These are phyloP conservation scores for Dipodomys spectabilis DNA, from an alignment of 2,113 vertebrate genomes.

Conservation along the genomic window DNA sequence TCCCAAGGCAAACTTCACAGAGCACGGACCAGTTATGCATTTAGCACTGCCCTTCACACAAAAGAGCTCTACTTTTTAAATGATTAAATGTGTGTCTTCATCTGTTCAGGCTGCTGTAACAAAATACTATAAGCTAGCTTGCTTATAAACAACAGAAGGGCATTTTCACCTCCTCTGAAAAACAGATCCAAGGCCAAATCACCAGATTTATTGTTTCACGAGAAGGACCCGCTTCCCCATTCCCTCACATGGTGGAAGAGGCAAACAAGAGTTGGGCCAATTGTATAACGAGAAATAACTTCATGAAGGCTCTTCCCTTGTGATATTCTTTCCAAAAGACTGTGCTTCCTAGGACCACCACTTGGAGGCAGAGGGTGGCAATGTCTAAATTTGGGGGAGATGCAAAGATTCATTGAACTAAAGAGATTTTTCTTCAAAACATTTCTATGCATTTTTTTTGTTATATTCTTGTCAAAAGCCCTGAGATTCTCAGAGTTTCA, in stretches of 20 bases:
- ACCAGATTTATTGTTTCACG: neutral
- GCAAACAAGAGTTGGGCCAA: neutral
- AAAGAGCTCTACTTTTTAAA: neutral
- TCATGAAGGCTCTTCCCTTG: neutral
- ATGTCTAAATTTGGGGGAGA: neutral
- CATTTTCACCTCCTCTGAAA: neutral
- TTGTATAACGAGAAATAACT: neutral
- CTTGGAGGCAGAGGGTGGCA: neutral
- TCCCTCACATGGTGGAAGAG: neutral
- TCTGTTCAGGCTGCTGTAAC: neutral
- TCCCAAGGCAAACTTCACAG: neutral
- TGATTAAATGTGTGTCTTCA: neutral
- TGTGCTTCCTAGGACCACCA: neutral
- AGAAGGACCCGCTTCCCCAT: neutral
- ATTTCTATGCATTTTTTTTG: neutral
- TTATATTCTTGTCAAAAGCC: slow-evolving; percentile 35
- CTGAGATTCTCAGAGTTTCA: slow-evolving; percentile 22
- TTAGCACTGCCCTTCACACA: neutral
- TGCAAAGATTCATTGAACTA: neutral
- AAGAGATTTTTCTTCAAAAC: neutral
- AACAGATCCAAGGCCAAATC: neutral
- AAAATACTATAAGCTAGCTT: neutral
- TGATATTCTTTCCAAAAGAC: neutral
- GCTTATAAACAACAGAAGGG: neutral
- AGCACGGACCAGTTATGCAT: neutral